Percentiles rank a stretch among this genome's conserved stretches.
Evolutionary conservation across 2,888 invertebrate genomes (phyloP).

Genomic region (Amblyjoppa proteus): DNA sequence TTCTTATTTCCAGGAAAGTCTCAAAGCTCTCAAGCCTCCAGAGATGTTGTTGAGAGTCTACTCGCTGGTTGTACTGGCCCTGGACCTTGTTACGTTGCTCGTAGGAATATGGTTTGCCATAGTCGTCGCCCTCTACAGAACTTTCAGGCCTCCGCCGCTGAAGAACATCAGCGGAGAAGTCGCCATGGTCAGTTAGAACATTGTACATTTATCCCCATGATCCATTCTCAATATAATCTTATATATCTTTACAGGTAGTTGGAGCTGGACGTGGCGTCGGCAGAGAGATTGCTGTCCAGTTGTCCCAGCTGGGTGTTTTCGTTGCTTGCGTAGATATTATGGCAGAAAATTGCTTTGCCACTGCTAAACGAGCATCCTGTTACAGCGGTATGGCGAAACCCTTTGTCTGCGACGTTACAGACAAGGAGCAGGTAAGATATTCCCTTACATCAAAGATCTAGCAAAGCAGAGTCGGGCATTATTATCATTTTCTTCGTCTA

Average conservation of each 20-base stretch:
- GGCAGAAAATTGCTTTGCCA: constrained; percentile 85
- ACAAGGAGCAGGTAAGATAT: constrained; percentile 84
- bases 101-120: constrained; percentile 86
- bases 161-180: constrained; percentile 88
- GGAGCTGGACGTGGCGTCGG: constrained; percentile 91
- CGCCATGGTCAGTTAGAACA: constrained; percentile 86
- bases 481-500: neutral
- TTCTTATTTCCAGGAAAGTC: constrained; percentile 51
- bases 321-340: constrained; percentile 90
- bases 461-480: neutral
- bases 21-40: constrained; percentile 80
- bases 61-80: constrained; percentile 86
- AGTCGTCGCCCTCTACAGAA: constrained; percentile 86
- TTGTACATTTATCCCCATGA: neutral
- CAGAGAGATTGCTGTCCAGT: constrained; percentile 87
- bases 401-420: constrained; percentile 87
- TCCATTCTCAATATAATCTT: neutral
- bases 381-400: constrained; percentile 85
- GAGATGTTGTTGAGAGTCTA: constrained; percentile 87
- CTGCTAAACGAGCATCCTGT: constrained; percentile 85
- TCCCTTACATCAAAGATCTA: neutral
- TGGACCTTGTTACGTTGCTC: constrained; percentile 86
- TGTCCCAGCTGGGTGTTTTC: constrained; percentile 87
- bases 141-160: constrained; percentile 87
- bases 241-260: constrained; percentile 86